Percentiles rank a stretch among this genome's conserved stretches.
Evolutionary conservation across 2,113 vertebrate genomes (phyloP).

Genomic region (Pitta sordida): DNA sequence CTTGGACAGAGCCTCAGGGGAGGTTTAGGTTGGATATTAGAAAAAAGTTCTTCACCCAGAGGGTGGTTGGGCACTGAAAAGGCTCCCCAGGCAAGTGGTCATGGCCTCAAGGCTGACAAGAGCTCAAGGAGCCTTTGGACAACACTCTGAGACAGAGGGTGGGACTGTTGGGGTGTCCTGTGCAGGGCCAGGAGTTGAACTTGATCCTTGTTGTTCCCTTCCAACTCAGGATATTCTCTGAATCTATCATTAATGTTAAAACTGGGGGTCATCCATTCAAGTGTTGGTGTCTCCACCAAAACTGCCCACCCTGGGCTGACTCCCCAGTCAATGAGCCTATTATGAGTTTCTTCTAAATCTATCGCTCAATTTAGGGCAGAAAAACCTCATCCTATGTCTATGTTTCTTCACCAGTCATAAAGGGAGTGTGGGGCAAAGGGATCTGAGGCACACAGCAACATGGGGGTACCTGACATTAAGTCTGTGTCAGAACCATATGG

Average conservation of each 20-base stretch:
- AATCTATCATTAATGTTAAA: accelerated
- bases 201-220: neutral
- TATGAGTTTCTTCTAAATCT: neutral
- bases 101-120: neutral
- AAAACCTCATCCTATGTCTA: accelerated
- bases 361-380: neutral
- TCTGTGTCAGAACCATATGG: neutral
- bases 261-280: neutral
- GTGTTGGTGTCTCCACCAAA: neutral
- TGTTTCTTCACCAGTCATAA: neutral
- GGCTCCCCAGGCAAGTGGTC: neutral
- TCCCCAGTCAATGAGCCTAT: accelerated
- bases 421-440: accelerated
- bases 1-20: neutral
- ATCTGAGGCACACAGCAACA: accelerated
- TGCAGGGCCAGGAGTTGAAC: neutral
- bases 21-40: neutral
- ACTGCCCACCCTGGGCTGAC: neutral
- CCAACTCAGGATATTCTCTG: neutral
- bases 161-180: neutral
- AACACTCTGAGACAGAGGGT: neutral
- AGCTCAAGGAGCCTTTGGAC: neutral
- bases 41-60: too few species aligned
- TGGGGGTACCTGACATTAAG: accelerated
- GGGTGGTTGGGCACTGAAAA: neutral